Percentiles rank a stretch among this genome's conserved stretches.
Conservation (phyloP, 2,888 invertebrate species). For the Elysia crispata region DNA sequence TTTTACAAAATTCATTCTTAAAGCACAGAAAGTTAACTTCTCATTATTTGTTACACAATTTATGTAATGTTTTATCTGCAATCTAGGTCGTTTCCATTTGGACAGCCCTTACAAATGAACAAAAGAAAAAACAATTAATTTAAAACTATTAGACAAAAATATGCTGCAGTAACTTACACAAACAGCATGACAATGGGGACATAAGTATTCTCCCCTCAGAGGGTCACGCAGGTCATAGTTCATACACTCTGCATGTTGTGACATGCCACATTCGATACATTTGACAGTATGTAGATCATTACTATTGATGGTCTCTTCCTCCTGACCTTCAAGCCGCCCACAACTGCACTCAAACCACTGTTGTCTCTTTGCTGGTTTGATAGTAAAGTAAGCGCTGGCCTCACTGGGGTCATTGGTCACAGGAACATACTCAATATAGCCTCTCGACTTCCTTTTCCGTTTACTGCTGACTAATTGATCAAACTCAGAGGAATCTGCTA, state of each 20-base stretch:
- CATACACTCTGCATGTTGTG: slow-evolving; percentile 84
- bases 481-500: no score
- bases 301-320: slow-evolving; percentile 66
- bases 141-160: no score
- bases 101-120: no score
- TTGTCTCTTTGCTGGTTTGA: slow-evolving; percentile 29
- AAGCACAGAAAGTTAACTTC: no score
- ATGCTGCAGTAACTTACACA: slow-evolving; percentile 74
- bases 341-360: slow-evolving; percentile 78
- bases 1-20: no score
- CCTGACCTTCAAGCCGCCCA: slow-evolving; percentile 65
- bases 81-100: no score
- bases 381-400: slow-evolving; percentile 22
- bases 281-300: slow-evolving; percentile 75
- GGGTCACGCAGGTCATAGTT: slow-evolving; percentile 77
- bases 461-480: not conserved
- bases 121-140: no score
- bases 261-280: slow-evolving; percentile 81
- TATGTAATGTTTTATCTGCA: no score
- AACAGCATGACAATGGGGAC: slow-evolving; percentile 84
- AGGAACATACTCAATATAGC: slow-evolving; percentile 42
- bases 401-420: slow-evolving; percentile 18
- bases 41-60: no score
- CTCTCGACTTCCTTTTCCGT: slow-evolving; percentile 44
- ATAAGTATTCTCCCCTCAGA: slow-evolving; percentile 79